Evolutionary conservation across 2,113 vertebrate species (phyloP).

Genomic region (Pterocles burchelli): DNA sequence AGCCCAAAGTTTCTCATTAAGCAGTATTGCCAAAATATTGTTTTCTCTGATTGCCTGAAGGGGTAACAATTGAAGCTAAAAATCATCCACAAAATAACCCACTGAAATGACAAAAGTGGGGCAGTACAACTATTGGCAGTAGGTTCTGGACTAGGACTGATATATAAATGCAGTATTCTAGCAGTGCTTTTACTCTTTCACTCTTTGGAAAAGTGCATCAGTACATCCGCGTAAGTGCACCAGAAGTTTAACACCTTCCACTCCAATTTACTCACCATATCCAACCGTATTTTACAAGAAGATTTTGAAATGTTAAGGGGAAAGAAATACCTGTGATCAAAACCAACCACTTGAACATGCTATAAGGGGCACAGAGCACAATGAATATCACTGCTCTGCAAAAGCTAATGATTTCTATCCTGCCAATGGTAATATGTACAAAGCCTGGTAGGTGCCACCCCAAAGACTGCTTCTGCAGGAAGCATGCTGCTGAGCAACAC

Average conservation of each 20-base stretch:
- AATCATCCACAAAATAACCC: not conserved
- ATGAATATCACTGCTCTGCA: not conserved
- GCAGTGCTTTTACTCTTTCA: not conserved
- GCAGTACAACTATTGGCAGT: not conserved
- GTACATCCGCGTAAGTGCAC: not conserved
- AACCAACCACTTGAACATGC: not conserved
- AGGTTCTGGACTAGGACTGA: not conserved
- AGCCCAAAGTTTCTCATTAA: not conserved
- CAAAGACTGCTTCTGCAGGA: not conserved
- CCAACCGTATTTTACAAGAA: not conserved
- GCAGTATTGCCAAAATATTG: not conserved
- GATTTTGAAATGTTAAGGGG: not conserved
- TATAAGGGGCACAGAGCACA: not conserved
- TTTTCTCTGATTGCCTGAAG: not conserved
- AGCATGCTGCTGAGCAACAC: not conserved
- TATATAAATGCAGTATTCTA: not conserved
- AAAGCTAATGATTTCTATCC: not conserved
- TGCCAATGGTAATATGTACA: not conserved
- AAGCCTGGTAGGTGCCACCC: not conserved
- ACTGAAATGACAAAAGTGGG: not conserved
- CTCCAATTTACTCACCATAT: not conserved
- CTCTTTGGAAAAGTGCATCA: not conserved
- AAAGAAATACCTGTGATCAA: not conserved
- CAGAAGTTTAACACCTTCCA: not conserved
- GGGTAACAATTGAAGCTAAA: not conserved